Base-by-base conservation (phyloP, 1,140 invertebrate species). In the Acromyrmex heyeri region DNA sequence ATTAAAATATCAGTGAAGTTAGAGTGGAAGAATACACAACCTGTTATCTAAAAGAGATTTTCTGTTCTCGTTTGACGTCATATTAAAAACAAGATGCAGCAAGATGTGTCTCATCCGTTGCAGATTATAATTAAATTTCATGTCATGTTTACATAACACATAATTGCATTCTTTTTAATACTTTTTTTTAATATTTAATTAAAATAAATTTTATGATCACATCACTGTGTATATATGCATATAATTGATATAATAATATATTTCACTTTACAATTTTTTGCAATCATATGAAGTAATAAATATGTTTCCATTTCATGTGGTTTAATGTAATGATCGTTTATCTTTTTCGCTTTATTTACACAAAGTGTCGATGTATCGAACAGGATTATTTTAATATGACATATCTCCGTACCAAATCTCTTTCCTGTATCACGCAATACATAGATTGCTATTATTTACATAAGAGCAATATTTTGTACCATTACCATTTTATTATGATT, bases 311-410 rank as follows among this genome's bases (percentile, higher is more conserved):
- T 62, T 77, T 50, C 1, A 18, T 21, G 10, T 50, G 21, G 10
- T 76, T 44, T 62, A 55, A 76, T 38, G 21, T 69, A 27, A 64
- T 38, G 24, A 5, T 27, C 16, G 34, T 77, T 78, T 18, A 65
- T 78, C 61, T 78, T 78, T 78, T 50, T 65, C 27, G 18, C 27
- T 78, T 65, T 65, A 78, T 65, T 78, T 65, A 21, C 38, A 78
- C 61, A 65, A 64, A 30, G 0, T 38, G 57, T 6, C 76, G 14
- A 78, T 65, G 27, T 53, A 65, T 64, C 44, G 12, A 78, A 65
- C 24, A 48, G 24, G 44, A 78, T 78, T 50, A 65, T 65, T 78
- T 78, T 50, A 78, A 65, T 27, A 14, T 10, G 44, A 78, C 61
- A 78, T 27, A 69, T 65, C 34, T 3, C 61, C 44, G 16, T 50